Base-by-base conservation (phyloP, 1,140 invertebrate genomes). In the Scylla paramamosain region DNA sequence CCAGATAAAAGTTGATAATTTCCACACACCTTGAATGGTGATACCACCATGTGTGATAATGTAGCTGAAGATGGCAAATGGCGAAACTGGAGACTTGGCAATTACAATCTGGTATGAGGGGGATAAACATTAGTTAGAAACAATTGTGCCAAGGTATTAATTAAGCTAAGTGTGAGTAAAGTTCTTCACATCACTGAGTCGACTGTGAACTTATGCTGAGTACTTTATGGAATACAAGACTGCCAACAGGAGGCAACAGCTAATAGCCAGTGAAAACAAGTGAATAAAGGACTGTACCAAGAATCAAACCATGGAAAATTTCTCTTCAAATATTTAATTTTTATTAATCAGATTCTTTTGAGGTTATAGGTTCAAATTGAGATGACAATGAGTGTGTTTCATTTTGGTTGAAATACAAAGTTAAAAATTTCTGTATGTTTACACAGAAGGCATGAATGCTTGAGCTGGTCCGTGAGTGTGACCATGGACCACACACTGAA, bases 71-170 rank as follows among this genome's bases (percentile, higher is more conserved):
- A 45, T 45, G 29, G 93, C 93, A 90, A 45, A 94, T 77, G 93
- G 93, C 3, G 93, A 86, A 67, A 94, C 87, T 31, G 93, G 93
- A 12, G 93, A 94, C 67, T 94, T 94, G n/a, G 93, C 93, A 94
- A 94, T 94, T 16, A 90, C 48, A 28, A 94, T 82, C 93, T 94
- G 52, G 25, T 7, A 32, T 28, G 48, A 46, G 31, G 52, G 77
- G 28, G 0, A 39, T 6, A 8, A 84, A 32, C 4, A 0, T 4
- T n/a, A 87, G 16, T 87, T 46, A 87, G 84, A 39, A n/a, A 28
- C 31, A 87, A 46, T 0, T 20, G n/a, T 14, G 31, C 48, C 45
- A 91, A 91, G 83, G 83, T 29, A 28, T 16, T 8, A 10, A 84
- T 2, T 84, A 25, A 84, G 10, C 4, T 28, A 84, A 29, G 25